Evolutionary conservation across 2,888 invertebrate genomes (phyloP).

Genomic region (Neoscelio sp.): DNA sequence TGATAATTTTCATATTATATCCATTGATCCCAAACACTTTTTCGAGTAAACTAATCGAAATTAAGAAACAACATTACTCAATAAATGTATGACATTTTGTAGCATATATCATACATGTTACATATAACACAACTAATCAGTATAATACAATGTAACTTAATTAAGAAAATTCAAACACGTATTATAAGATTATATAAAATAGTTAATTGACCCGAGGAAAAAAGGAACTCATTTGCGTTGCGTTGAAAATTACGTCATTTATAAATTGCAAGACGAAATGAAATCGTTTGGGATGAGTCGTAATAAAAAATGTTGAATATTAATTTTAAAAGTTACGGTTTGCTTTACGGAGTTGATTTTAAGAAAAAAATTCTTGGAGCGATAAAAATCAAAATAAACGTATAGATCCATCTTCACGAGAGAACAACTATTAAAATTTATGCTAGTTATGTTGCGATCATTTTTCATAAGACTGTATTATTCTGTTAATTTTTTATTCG

Average conservation of each 20-base stretch:
- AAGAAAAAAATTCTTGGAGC: conserved; percentile 8
- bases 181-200: conserved; percentile 29
- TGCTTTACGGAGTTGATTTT: too few relatives aligned
- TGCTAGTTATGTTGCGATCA: conserved; percentile 12
- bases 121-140: conserved; percentile 47
- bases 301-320: not conserved
- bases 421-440: conserved; percentile 8
- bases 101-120: conserved; percentile 58
- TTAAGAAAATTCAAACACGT: conserved; percentile 42
- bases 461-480: conserved; percentile 52
- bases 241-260: conserved; percentile 22
- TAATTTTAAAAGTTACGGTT: not conserved
- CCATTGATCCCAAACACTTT: too few relatives aligned
- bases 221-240: not conserved
- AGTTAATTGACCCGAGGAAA: conserved; percentile 23
- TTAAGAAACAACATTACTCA: conserved; percentile 34
- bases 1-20: too few relatives aligned
- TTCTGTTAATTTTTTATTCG: conserved; percentile 13
- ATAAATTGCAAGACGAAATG: conserved; percentile 14
- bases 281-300: too few relatives aligned
- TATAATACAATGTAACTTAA: conserved; percentile 53
- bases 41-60: too few relatives aligned
- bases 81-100: conserved; percentile 9
- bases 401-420: conserved; percentile 8
- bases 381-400: conserved; percentile 52